Evolutionary conservation across 2,888 invertebrate species (phyloP).

Genomic region (Augiades crinisus): DNA sequence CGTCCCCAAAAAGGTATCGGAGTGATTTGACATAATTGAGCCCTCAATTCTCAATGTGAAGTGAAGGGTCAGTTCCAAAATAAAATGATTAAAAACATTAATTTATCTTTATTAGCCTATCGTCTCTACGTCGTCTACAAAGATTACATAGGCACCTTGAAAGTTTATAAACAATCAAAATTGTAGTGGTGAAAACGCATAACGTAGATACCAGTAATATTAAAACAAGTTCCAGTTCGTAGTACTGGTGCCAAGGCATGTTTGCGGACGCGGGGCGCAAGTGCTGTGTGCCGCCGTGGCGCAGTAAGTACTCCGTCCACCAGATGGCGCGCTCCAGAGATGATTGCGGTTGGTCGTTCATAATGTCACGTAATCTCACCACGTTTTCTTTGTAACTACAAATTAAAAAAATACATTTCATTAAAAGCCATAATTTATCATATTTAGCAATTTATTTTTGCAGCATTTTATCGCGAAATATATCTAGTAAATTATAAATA

Average conservation of each 20-base stretch:
- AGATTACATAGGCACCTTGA: background rate
- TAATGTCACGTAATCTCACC: background rate
- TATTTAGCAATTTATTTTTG: too few species aligned
- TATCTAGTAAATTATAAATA: too few species aligned
- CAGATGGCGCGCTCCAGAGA: constrained; percentile 34
- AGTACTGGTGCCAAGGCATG: constrained; percentile 30
- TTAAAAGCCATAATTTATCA: too few species aligned
- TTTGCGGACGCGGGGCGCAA: constrained; percentile 30
- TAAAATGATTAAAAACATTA: too few species aligned
- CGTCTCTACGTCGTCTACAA: too few species aligned
- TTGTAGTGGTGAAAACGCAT: background rate
- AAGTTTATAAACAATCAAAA: background rate
- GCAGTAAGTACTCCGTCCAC: constrained; percentile 38
- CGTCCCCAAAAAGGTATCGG: too few species aligned
- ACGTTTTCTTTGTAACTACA: constrained; percentile 5
- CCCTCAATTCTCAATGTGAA: too few species aligned
- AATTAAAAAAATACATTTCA: background rate
- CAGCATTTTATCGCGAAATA: too few species aligned
- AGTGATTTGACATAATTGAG: too few species aligned
- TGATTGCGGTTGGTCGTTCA: constrained; percentile 30
- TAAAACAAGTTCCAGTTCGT: constrained; percentile 25
- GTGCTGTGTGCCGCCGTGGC: constrained; percentile 33
- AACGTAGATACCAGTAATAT: background rate
- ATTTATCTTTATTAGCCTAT: too few species aligned
- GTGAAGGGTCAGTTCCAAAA: too few species aligned